These are phyloP conservation scores for Poecile montanus DNA, from an alignment of 2,797 vertebrate species.

Conservation along the genomic window DNA sequence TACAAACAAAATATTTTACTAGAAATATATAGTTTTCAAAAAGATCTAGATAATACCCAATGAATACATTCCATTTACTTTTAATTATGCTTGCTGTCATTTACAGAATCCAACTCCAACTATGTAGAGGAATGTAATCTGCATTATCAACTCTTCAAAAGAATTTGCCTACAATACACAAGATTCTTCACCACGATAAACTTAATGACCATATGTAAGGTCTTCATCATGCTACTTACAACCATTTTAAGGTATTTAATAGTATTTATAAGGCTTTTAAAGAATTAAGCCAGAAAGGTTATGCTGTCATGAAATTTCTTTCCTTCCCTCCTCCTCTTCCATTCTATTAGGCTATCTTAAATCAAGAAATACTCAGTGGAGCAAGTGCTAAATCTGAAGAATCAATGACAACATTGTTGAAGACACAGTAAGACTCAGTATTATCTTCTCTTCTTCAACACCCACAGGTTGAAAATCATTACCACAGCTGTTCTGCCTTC, in stretches of 20 bases:
- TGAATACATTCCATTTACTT: neutral
- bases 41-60: neutral
- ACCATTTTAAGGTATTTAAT: neutral
- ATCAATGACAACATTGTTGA: neutral
- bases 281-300: neutral
- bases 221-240: neutral
- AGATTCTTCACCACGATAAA: neutral
- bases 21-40: neutral
- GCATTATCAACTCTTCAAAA: neutral
- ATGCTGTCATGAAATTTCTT: neutral
- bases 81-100: neutral
- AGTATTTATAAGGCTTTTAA: neutral
- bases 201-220: neutral
- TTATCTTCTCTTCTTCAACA: constrained; percentile 10
- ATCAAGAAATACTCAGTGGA: neutral
- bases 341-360: neutral
- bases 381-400: neutral
- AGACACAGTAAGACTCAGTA: neutral
- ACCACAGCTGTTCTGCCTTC: neutral
- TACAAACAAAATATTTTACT: neutral
- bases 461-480: constrained; percentile 11
- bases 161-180: neutral
- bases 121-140: neutral
- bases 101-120: neutral
- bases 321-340: neutral